phyloP scores from a whole-genome alignment of 2,113 vertebrate genomes.

The Lampris megalopsis region DNA sequence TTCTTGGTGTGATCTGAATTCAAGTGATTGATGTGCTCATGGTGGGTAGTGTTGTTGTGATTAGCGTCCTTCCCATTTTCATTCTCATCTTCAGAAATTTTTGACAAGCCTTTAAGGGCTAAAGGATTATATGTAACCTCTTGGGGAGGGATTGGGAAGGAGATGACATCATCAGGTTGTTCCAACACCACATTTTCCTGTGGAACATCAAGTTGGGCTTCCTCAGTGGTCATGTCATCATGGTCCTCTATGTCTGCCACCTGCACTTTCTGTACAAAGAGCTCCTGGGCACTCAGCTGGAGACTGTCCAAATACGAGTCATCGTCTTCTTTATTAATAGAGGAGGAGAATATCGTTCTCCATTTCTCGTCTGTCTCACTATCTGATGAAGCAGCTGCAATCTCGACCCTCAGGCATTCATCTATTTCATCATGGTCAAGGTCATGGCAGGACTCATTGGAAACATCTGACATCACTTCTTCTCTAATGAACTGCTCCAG shows the following conservation, averaged over 20 bases:
- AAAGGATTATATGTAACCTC: constrained; percentile 76
- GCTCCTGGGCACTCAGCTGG: constrained; percentile 81
- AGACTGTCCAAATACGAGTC: constrained; percentile 83
- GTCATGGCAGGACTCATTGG: constrained; percentile 77
- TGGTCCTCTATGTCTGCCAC: constrained; percentile 50
- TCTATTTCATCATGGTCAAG: constrained; percentile 73
- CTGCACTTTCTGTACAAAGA: constrained; percentile 81
- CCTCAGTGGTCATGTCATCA: constrained; percentile 42
- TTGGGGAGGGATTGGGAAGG: constrained; percentile 48
- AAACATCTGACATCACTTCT: constrained; percentile 78
- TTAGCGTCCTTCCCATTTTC: constrained; percentile 71
- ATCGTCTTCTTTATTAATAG: constrained; percentile 85
- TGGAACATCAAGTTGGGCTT: constrained; percentile 60
- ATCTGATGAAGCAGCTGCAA: constrained; percentile 77
- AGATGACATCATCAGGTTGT: constrained; percentile 63
- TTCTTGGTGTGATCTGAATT: constrained; percentile 74
- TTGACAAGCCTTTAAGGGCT: constrained; percentile 75
- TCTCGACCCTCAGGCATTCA: constrained; percentile 77
- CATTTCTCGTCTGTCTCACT: constrained; percentile 83
- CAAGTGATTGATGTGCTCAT: constrained; percentile 39
- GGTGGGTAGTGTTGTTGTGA: constrained; percentile 46
- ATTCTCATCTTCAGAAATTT: constrained; percentile 82
- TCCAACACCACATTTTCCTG: constrained; percentile 70
- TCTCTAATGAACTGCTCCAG: constrained; percentile 74
- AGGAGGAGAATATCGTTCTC: constrained; percentile 85